Evolutionary conservation across 2,888 invertebrate genomes (phyloP), one percentile per base, ranked within the genome.

Genomic region (Hypsopygia costalis): DNA sequence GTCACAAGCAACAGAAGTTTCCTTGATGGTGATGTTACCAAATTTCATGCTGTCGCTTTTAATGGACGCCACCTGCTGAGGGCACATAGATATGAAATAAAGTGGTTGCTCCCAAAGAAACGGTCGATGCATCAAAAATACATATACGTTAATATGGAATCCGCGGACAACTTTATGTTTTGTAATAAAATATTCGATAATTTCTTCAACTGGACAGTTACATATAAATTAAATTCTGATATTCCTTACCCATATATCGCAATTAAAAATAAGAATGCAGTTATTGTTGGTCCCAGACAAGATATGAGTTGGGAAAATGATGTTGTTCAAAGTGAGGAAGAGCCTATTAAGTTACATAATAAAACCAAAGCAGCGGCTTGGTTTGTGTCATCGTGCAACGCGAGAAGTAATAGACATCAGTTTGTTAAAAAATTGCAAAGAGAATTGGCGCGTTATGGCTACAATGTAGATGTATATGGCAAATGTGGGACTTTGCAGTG

Each of bases 381-480:
- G 87, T 85, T 87, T 35, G 86, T 83, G 0, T 86, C 87, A 0
- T 58, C 82, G 32, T 88, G 87, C 44, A 45, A 33, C 0, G 70
- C 65, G 16, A 69, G 64, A 42, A 82, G 74, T 52, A 58, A 56
- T 0, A 69, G 87, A 36, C 39, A 56, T 8, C 48, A 58, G 0
- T 63, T 74, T 40, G 81, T 68, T 0, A 50, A 36, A 1, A 47
- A 58, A 1, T 44, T 88, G 12, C 56, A 71, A 30, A 60, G 56
- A n/a, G 68, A 65, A 0, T 51, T 86, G 9, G 35, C 39, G 1
- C 28, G 27, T 0, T 74, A 70, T 43, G 58, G 64, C 0, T 50
- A 69, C 8, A 54, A 69, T 0, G 78, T 92, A 1, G 91, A 92
- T 51, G 69, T 91, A 2, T 92, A 81, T 49, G 92, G 92, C 0